Evolutionary conservation across 2,113 vertebrate species (phyloP).

Genomic region (Microcebus tavaratra): DNA sequence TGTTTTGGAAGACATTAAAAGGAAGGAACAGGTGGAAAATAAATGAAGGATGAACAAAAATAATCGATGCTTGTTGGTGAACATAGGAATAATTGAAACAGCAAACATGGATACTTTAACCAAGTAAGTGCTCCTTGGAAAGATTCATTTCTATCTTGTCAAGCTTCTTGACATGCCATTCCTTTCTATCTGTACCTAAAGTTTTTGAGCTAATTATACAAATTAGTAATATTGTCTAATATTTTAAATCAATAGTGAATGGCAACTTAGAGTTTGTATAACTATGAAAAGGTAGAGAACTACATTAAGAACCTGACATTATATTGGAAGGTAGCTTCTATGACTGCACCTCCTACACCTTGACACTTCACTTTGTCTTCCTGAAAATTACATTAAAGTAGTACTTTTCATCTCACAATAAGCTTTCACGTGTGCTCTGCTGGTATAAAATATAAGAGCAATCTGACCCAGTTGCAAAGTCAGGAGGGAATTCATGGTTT

Average conservation of each 20-base stretch:
- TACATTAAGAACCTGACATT: neutral
- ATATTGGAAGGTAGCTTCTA: neutral
- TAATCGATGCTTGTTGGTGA: neutral
- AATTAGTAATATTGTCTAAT: neutral
- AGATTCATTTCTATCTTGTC: neutral
- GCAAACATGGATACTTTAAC: neutral
- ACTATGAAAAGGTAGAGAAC: neutral
- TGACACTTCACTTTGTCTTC: neutral
- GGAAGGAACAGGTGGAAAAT: neutral
- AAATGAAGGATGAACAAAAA: neutral
- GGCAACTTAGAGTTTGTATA: neutral
- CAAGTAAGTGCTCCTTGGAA: neutral
- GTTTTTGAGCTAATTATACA: neutral
- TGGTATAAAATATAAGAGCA: neutral
- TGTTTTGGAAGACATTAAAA: neutral
- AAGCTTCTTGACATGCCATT: neutral
- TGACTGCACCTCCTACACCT: neutral
- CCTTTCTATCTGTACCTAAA: neutral
- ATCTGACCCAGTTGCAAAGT: neutral
- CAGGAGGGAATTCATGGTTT: neutral
- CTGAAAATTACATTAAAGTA: neutral
- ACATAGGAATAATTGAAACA: accelerated
- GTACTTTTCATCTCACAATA: neutral
- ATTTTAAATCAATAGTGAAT: neutral
- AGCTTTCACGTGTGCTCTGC: neutral